A percentile compares a stretch with the other conserved stretches of the same genome.
Conservation (phyloP, 2,797 vertebrate genomes). For the Falco berigora region DNA sequence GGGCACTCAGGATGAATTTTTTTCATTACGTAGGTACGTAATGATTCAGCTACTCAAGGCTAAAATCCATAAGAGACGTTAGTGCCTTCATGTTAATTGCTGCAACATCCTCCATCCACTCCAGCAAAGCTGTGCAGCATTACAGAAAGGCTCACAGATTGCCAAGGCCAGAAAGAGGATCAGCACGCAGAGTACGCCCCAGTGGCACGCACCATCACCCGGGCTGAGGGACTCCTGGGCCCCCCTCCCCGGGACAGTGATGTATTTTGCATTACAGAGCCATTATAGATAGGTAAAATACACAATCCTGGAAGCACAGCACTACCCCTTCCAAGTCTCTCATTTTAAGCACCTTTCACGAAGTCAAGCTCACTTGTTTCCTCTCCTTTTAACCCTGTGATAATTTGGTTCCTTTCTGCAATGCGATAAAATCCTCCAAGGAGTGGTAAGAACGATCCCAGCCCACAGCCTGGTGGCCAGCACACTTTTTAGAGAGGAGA, state of each 20-base stretch:
- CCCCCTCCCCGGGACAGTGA: rapidly evolving
- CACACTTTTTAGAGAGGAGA: not conserved
- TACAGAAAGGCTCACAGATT: not conserved
- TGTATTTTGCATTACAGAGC: not conserved
- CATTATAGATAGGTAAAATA: not conserved
- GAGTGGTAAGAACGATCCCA: not conserved
- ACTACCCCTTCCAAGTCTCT: not conserved
- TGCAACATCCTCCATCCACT: not conserved
- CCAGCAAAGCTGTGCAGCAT: not conserved
- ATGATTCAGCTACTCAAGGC: not conserved
- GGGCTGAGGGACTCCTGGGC: not conserved
- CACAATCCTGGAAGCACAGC: not conserved
- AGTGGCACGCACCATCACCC: not conserved
- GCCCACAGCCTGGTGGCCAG: not conserved
- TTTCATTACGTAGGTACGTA: not conserved
- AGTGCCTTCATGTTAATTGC: not conserved
- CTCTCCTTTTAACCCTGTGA: not conserved
- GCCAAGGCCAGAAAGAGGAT: not conserved
- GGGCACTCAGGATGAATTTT: not conserved
- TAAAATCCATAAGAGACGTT: not conserved
- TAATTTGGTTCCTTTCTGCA: not conserved
- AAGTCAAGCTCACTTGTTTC: not conserved
- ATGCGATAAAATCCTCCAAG: not conserved
- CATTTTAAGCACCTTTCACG: not conserved
- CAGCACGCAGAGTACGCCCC: not conserved